Evolutionary conservation across 2,888 invertebrate species (phyloP), one percentile per base, ranked within the genome.

Genomic region (Ferrisia virgata): DNA sequence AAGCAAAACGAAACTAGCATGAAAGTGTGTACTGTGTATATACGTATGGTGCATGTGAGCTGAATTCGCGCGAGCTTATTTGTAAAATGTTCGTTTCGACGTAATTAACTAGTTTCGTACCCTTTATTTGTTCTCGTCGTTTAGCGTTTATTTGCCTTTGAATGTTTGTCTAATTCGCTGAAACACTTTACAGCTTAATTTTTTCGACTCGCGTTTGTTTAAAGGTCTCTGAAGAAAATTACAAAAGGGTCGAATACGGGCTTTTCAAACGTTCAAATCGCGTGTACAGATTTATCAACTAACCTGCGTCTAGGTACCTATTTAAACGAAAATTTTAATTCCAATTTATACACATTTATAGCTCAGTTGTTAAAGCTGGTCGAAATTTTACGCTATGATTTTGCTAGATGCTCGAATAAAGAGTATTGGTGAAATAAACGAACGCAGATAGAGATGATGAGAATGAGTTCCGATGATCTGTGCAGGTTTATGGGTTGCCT

Each of bases 141-240:
- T 58, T 64, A 64, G 28, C 25, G 28, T 64, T 64, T 64, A 64
- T 64, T 64, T 64, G 64, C 64, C 28, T 64, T 64, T 28, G 64
- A 64, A 64, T 64, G 64, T 64, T 64, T 64, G 64, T 64, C 64
- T 64, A 64, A 64, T 64, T 64, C 64, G 64, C 64, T 64, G 64
- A 64, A 64, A 64, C 64, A 64, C 64, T 64, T 64, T 28, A 64
- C 64, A 28, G 28, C 64, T 28, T 64, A 28, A 28, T 64, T 64
- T 64, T 64, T 64, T 64, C 28, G 11, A 64, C 18, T 47, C 18
- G n/a, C 47, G 47, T 47, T 47, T 47, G 47, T 47, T 47, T 18
- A 47, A 47, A 47, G 6, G 18, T 47, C 47, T 47, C 18, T 6
- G 6, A 47, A 47, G 47, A 47, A 47, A 47, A 47, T 47, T 47